phyloP scores from a whole-genome alignment of 1,140 invertebrate genomes.

The Lethocerus indicus region DNA sequence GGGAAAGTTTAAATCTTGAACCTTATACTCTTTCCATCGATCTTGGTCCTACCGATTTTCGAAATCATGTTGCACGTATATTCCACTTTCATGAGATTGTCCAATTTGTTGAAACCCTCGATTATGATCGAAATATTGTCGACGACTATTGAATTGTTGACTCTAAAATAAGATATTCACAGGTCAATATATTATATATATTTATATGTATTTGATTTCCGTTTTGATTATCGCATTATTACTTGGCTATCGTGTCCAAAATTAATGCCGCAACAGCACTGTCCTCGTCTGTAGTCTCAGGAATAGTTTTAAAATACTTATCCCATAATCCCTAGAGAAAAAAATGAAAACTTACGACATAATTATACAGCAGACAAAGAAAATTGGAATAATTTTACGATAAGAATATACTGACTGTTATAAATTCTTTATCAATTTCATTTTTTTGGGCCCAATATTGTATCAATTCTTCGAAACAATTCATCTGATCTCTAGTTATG shows the following conservation, averaged over 20 bases:
- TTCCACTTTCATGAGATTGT: constrained; percentile 34
- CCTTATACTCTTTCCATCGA: constrained; percentile 16
- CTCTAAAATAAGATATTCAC: too few relatives aligned
- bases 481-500: constrained; percentile 39
- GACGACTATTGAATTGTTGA: too few relatives aligned
- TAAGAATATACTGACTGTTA: constrained; percentile 21
- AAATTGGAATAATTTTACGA: background rate
- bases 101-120: too few relatives aligned
- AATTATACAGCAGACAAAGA: background rate
- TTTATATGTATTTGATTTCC: too few relatives aligned
- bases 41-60: constrained; percentile 26
- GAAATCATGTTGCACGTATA: constrained; percentile 38
- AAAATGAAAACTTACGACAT: background rate
- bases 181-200: too few relatives aligned
- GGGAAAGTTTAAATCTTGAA: too few relatives aligned
- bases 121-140: too few relatives aligned
- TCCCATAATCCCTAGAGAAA: constrained; percentile 56
- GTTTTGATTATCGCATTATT: too few relatives aligned
- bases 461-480: constrained; percentile 52
- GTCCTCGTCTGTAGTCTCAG: constrained; percentile 43
- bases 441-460: constrained; percentile 41
- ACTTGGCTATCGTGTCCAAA: constrained; percentile 52
- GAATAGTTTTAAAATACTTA: constrained; percentile 57
- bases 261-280: constrained; percentile 50
- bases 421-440: constrained; percentile 32